A percentile compares a stretch with the other conserved stretches of the same genome.
phyloP scores from a whole-genome alignment of 2,113 vertebrate species.

The Leucoraja erinaceus region DNA sequence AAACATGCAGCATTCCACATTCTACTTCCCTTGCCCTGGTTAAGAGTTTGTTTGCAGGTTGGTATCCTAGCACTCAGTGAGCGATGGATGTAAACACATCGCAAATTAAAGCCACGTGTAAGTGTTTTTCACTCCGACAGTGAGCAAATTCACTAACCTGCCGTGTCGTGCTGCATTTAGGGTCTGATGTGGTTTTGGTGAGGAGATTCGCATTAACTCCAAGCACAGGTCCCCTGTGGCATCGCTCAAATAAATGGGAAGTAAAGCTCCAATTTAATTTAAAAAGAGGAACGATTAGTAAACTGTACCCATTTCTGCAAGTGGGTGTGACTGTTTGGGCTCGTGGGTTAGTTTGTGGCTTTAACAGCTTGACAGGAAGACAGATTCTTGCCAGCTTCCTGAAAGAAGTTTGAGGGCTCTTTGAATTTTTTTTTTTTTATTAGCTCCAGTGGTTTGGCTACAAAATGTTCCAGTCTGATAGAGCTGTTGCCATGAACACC shows the following conservation, averaged over 20 bases:
- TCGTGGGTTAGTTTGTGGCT: constrained; percentile 30
- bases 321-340: constrained; percentile 31
- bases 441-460: constrained; percentile 35
- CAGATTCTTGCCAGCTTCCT: constrained; percentile 33
- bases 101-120: constrained; percentile 26
- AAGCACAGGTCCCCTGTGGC: constrained; percentile 12
- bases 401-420: constrained; percentile 31
- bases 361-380: constrained; percentile 28
- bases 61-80: background rate
- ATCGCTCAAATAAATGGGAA: constrained; percentile 28
- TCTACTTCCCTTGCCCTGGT: background rate
- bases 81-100: constrained; percentile 6
- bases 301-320: constrained; percentile 18
- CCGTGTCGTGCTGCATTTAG: constrained; percentile 8
- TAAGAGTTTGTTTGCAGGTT: background rate
- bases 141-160: constrained; percentile 10
- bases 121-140: background rate
- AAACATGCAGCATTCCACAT: background rate
- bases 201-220: background rate
- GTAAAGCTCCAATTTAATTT: constrained; percentile 31
- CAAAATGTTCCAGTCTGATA: constrained; percentile 30
- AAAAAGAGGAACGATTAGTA: constrained; percentile 26
- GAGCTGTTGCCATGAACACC: constrained; percentile 29
- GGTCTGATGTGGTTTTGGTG: constrained; percentile 22
- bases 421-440: constrained; percentile 25